phyloP scores from a whole-genome alignment of 1,140 invertebrate species.

The Akabosia matsudoensis region DNA sequence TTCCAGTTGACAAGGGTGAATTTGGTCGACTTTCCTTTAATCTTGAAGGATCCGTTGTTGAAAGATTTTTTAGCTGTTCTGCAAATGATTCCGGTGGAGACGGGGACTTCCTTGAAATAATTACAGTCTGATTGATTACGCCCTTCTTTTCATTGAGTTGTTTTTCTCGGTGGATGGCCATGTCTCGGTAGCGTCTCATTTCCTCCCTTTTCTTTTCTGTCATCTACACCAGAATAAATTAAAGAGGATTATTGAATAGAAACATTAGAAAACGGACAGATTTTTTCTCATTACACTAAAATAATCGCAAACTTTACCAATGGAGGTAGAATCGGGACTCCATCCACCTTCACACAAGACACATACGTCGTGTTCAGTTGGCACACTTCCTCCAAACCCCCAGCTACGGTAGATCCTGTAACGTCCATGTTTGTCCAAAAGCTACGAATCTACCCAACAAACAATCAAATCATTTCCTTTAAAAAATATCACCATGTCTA shows the following conservation, averaged over 20 bases:
- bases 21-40: not conserved
- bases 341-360: slow-evolving; percentile 61
- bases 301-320: too few species aligned
- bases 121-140: not conserved
- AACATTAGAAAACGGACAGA: too few species aligned
- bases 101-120: not conserved
- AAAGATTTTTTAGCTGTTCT: not conserved
- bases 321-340: slow-evolving; percentile 61
- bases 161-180: slow-evolving; percentile 35
- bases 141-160: slow-evolving; percentile 21
- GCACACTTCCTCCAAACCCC: not conserved
- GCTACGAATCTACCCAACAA: not conserved
- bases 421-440: slow-evolving; percentile 9
- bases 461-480: not conserved
- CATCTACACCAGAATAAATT: slow-evolving; percentile 47
- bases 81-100: not conserved
- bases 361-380: slow-evolving; percentile 48
- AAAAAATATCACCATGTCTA: too few species aligned
- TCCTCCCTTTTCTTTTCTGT: slow-evolving; percentile 46
- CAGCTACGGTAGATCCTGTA: not conserved
- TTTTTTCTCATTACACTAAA: too few species aligned
- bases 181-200: slow-evolving; percentile 36
- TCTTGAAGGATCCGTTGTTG: not conserved
- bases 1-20: slow-evolving; percentile 48
- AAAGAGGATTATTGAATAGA: not conserved